Evolutionary conservation across 2,113 vertebrate species (phyloP), one percentile per base, ranked within the genome.

Genomic region (Xyliphius kryptos): DNA sequence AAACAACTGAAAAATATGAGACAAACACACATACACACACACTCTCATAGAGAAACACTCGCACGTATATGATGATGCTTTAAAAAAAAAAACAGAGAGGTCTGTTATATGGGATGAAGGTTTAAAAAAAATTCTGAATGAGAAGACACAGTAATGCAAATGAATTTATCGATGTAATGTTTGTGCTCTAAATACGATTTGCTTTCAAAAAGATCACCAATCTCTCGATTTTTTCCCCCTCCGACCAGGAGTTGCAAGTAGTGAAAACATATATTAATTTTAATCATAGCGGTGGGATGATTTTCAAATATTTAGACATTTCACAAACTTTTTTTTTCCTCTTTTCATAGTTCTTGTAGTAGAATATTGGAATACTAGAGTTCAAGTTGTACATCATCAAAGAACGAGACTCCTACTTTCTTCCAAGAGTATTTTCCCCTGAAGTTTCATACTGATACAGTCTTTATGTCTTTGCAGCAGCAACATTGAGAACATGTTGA

Each of bases 301-400:
- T 74, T 82, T 80, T 86, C 82, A 87, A 87, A 87, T 88, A 89
- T 89, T 88, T 81, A 89, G 86, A 89, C 86, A 86, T 89, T 88
- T 88, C 87, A 89, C 86, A 86, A 86, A 85, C 80, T 71, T 82
- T 84, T 86, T 78, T 71, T 75, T 82, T 82, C 81, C 82, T 81
- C 79, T 78, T 79, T 71, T 79, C 83, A n/a, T n/a, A n/a, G n/a
- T 82, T 86, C 76, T 77, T 80, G 76, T 76, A 81, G 82, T 77
- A 84, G 83, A 85, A 87, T 84, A 84, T 86, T 79, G 69, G 80
- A 85, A 83, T 84, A 87, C 84, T 85, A 82, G 80, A 86, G 83
- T 85, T 82, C 82, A 47, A 69, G 79, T 79, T n/a, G n/a, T n/a
- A 82, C 79, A 79, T 72, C 82, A 78, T 80, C 71, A 76, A 67